Conservation (phyloP, 2,797 vertebrate species). For the Momotus momota region DNA sequence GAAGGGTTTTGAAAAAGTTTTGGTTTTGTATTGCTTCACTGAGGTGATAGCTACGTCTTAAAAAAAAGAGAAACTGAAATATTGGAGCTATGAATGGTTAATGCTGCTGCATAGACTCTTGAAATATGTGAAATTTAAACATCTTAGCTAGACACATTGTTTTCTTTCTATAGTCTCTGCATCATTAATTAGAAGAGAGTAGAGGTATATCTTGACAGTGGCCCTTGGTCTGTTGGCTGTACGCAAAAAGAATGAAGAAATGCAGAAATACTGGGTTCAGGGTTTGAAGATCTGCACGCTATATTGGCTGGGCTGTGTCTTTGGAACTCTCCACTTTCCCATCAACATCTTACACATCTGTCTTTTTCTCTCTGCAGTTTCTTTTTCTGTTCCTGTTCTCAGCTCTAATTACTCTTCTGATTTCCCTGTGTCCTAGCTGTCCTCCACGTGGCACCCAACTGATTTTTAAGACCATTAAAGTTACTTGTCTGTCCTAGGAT, state of each 20-base stretch:
- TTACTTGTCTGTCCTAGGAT: neutral
- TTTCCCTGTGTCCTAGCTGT: neutral
- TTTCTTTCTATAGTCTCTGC: neutral
- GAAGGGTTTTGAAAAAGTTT: neutral
- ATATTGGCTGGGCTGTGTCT: neutral
- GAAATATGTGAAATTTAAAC: neutral
- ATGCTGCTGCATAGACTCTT: neutral
- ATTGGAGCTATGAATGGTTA: neutral
- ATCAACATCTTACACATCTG: neutral
- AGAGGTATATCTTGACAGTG: neutral
- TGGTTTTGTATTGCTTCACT: neutral
- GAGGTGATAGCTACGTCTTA: neutral
- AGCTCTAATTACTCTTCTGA: neutral
- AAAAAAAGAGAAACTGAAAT: neutral
- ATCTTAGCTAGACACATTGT: neutral
- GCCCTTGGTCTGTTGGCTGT: neutral
- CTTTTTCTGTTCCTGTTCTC: slow-evolving; percentile 25
- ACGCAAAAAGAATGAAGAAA: neutral
- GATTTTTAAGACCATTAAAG: neutral
- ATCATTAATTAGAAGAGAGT: neutral
- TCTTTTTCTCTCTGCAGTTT: neutral
- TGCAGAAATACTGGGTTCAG: neutral
- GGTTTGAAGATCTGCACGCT: neutral
- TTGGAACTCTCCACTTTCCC: neutral
- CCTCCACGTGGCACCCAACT: neutral